Conservation (phyloP, 2,888 invertebrate genomes). For the Gasteruption jaculator region DNA sequence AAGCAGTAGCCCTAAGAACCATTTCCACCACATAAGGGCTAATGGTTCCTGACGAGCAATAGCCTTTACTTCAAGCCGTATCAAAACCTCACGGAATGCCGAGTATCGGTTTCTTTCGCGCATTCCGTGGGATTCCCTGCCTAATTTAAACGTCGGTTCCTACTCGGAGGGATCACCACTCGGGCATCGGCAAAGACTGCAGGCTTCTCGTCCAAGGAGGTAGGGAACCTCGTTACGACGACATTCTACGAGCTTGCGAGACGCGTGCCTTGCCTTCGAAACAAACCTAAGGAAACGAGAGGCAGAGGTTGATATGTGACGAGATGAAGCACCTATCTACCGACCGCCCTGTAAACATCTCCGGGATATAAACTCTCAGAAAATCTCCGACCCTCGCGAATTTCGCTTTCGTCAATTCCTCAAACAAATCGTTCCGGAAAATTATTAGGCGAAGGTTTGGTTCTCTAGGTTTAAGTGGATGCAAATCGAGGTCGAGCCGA, state of each 20-base stretch:
- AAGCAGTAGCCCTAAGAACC: slow-evolving; percentile 18
- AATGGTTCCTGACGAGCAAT: slow-evolving; percentile 37
- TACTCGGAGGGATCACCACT: slow-evolving; percentile 33
- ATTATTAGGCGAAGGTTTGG: too few species aligned
- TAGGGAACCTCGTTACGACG: slow-evolving; percentile 49
- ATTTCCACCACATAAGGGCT: slow-evolving; percentile 40
- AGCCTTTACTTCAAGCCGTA: slow-evolving; percentile 40
- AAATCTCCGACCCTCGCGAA: too few species aligned
- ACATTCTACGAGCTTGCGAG: slow-evolving; percentile 46
- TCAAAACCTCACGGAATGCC: slow-evolving; percentile 44
- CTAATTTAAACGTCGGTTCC: slow-evolving; percentile 48
- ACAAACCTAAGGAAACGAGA: slow-evolving; percentile 26
- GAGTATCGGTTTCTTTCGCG: slow-evolving; percentile 41
- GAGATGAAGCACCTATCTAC: too few species aligned
- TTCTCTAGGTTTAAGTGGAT: too few species aligned
- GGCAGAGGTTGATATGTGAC: slow-evolving; percentile 19
- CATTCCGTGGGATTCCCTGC: slow-evolving; percentile 46
- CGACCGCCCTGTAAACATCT: too few species aligned
- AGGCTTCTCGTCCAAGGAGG: slow-evolving; percentile 24
- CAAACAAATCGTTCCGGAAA: too few species aligned
- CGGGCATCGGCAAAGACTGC: slow-evolving; percentile 7
- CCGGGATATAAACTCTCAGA: too few species aligned
- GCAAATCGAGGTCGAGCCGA: too few species aligned
- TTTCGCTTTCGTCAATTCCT: too few species aligned
- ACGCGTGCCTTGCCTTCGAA: slow-evolving; percentile 51